Percentiles rank a stretch among this genome's conserved stretches.
These are phyloP conservation scores for Cataglyphis rosenhaueri DNA, from an alignment of 2,888 invertebrate genomes.

Conservation along the genomic window DNA sequence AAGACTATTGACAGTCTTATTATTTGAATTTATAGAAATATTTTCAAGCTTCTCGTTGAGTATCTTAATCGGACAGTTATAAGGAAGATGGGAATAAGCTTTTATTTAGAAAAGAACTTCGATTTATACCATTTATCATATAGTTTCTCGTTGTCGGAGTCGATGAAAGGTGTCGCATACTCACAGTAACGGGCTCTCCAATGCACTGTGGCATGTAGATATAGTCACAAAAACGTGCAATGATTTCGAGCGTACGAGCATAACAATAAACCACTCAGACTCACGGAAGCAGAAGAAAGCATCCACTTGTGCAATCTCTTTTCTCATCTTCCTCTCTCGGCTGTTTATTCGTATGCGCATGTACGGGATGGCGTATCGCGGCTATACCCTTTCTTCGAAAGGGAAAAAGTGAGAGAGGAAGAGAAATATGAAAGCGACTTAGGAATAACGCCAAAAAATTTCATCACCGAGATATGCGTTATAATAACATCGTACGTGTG, in stretches of 20 bases:
- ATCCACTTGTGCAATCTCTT: slow-evolving; percentile 60
- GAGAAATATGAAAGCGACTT: neutral
- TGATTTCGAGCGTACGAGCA: slow-evolving; percentile 68
- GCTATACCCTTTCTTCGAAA: slow-evolving; percentile 9
- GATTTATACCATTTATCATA: slow-evolving; percentile 7
- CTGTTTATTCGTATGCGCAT: neutral
- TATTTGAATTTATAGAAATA: neutral
- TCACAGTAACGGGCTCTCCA: slow-evolving; percentile 7
- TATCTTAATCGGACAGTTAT: neutral
- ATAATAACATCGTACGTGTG: slow-evolving; percentile 3
- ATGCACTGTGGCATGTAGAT: neutral
- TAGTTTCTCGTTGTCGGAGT: neutral
- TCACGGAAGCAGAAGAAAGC: slow-evolving; percentile 65
- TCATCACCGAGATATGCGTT: neutral
- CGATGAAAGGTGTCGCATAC: slow-evolving; percentile 29
- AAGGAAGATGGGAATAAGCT: neutral
- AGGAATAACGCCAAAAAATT: slow-evolving; percentile 28
- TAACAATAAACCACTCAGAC: slow-evolving; percentile 71
- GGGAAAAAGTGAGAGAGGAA: neutral
- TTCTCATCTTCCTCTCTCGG: slow-evolving; percentile 14
- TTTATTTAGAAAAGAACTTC: neutral
- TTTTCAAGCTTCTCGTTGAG: neutral
- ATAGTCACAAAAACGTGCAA: slow-evolving; percentile 33
- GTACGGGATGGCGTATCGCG: neutral
- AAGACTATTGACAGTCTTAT: neutral